Conservation (phyloP, 2,113 vertebrate genomes). For the Hyperopisus bebe region DNA sequence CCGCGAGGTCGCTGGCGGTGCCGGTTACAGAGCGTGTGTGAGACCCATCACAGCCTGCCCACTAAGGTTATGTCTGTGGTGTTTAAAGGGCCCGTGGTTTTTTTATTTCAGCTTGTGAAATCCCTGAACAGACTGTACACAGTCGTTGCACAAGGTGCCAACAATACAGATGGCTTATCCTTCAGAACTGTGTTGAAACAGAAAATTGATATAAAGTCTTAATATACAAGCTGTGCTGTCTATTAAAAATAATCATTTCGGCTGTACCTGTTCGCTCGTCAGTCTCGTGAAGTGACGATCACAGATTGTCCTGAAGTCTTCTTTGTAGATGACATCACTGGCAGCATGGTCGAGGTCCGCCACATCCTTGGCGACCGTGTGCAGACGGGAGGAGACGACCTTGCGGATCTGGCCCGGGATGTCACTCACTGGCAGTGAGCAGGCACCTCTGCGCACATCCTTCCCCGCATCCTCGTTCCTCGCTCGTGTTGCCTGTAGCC, state of each 20-base stretch:
- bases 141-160: slow-evolving; percentile 11
- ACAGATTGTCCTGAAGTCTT: slow-evolving; percentile 54
- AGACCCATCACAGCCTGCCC: not conserved
- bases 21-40: not conserved
- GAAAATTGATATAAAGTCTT: slow-evolving; percentile 3
- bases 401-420: slow-evolving; percentile 47
- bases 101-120: slow-evolving; percentile 5
- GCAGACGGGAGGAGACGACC: slow-evolving; percentile 39
- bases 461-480: slow-evolving; percentile 55
- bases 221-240: not conserved
- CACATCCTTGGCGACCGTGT: slow-evolving; percentile 48
- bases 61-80: not conserved
- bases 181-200: slow-evolving; percentile 13
- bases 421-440: slow-evolving; percentile 42
- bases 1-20: not conserved
- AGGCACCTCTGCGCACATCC: slow-evolving; percentile 30
- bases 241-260: not conserved
- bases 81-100: not conserved
- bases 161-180: slow-evolving; percentile 13
- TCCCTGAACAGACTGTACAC: slow-evolving; percentile 15
- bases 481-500: slow-evolving; percentile 47
- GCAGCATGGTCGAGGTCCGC: slow-evolving; percentile 45
- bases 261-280: slow-evolving; percentile 58
- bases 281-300: slow-evolving; percentile 49
- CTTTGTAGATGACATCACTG: slow-evolving; percentile 39